Percentiles rank a stretch among this genome's conserved stretches.
These are phyloP conservation scores for Catalaphyllia jardinei DNA, from an alignment of 64 coral and sea anemone species.

Conservation along the genomic window DNA sequence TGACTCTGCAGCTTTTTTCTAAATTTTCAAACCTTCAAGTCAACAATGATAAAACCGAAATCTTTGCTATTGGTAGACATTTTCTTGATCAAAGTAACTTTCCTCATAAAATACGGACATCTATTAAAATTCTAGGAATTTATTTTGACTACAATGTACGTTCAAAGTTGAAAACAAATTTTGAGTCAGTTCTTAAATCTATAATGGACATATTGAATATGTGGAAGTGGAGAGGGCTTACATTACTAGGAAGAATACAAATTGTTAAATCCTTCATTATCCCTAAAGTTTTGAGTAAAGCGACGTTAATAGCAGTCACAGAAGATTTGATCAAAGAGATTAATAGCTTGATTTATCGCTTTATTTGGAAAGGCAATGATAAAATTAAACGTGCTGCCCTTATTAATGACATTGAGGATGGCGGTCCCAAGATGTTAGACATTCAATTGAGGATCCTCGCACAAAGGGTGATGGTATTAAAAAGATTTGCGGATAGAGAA, in stretches of 20 bases:
- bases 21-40: neutral
- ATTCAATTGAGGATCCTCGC: conserved; percentile 2
- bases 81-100: neutral
- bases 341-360: conserved; percentile 16
- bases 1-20: neutral
- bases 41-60: conserved; percentile 12
- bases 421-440: conserved; percentile 7
- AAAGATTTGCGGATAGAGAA: conserved; percentile 23
- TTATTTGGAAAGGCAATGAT: conserved; percentile 43
- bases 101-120: neutral
- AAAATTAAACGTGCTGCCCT: conserved; percentile 11
- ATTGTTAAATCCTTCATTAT: conserved; percentile 35
- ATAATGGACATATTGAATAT: neutral
- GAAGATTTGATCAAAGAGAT: conserved; percentile 15
- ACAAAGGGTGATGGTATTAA: conserved; percentile 34
- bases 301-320: neutral
- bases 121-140: conserved; percentile 12
- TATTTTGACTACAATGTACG: neutral
- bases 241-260: neutral
- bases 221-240: too few species aligned
- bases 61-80: neutral
- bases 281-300: conserved; percentile 12
- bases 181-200: neutral
- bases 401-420: neutral
- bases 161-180: neutral